Evolutionary conservation across 1,140 invertebrate species (phyloP).

Genomic region (Drosophila sproati): DNA sequence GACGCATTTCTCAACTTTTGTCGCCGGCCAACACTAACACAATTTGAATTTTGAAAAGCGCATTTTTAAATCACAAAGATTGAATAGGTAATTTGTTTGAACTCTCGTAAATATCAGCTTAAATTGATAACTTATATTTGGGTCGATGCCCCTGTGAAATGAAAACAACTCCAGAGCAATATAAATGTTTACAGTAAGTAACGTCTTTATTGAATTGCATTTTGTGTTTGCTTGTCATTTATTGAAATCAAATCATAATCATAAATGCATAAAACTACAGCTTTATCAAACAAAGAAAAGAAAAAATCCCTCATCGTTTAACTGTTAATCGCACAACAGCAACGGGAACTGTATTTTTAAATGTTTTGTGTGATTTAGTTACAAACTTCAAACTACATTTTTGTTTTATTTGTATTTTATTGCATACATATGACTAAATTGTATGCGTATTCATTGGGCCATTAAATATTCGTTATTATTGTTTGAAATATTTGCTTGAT

Average conservation of each 20-base stretch:
- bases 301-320: constrained; percentile 15
- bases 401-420: constrained; percentile 15
- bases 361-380: constrained; percentile 12
- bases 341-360: constrained; percentile 17
- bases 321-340: constrained; percentile 9
- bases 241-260: constrained; percentile 38
- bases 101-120: too few relatives aligned
- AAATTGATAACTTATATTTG: too few relatives aligned
- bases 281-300: constrained; percentile 11
- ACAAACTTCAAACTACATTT: constrained; percentile 22
- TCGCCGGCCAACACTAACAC: not conserved
- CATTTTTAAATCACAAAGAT: not conserved
- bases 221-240: constrained; percentile 28
- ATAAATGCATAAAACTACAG: constrained; percentile 46
- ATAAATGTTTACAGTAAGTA: constrained; percentile 43
- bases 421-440: constrained; percentile 36
- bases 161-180: not conserved
- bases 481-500: constrained; percentile 58
- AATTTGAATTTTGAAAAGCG: not conserved
- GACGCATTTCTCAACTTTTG: not conserved
- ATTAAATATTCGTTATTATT: constrained; percentile 39
- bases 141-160: too few relatives aligned
- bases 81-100: not conserved
- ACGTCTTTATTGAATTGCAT: constrained; percentile 50
- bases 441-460: constrained; percentile 29